Conservation (phyloP, 2,113 vertebrate species). For the Melozone crissalis region DNA sequence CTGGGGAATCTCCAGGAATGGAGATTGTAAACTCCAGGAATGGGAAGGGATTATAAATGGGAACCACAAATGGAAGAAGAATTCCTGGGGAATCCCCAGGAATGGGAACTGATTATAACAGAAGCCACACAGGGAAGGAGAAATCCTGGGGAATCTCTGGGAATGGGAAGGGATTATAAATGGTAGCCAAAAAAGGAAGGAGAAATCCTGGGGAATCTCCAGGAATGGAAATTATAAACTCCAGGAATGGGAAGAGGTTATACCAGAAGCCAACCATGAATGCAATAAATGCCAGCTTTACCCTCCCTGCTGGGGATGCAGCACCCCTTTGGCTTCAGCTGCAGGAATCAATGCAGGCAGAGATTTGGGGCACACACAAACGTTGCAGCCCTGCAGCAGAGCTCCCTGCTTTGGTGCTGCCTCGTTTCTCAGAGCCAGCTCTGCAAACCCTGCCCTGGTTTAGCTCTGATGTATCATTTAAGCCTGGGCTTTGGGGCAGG, state of each 20-base stretch:
- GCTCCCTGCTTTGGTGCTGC: not conserved
- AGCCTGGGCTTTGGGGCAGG: not conserved
- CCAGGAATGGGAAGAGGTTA: no score
- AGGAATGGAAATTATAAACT: not conserved
- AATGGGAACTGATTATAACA: not conserved
- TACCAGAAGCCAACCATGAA: no score
- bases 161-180: no score
- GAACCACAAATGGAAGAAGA: no score
- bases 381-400: not conserved
- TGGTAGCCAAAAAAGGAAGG: no score
- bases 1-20: not conserved
- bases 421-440: not conserved
- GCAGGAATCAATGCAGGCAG: not conserved
- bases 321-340: not conserved
- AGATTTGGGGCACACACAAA: rapidly evolving
- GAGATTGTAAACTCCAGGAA: not conserved
- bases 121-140: no score
- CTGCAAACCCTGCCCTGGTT: not conserved
- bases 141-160: no score
- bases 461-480: not conserved
- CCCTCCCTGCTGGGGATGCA: not conserved
- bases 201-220: no score
- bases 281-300: not conserved
- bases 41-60: not conserved
- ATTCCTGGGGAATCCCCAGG: no score